Base-by-base conservation (phyloP, 2,113 vertebrate genomes). In the Arvicanthis niloticus region DNA sequence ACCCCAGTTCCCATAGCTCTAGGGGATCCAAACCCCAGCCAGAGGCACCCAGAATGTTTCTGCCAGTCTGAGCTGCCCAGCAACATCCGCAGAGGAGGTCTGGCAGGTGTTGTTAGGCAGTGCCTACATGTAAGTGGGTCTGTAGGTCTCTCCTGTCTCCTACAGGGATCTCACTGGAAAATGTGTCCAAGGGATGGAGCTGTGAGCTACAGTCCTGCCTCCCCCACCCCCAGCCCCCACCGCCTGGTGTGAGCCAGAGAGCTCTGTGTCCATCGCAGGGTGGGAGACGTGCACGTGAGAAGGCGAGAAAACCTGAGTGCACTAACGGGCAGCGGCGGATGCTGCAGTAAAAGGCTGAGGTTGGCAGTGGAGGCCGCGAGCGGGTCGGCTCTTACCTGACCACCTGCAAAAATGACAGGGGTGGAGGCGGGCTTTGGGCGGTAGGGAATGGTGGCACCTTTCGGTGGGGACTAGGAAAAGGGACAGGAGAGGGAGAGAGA, bases 241-340 rank as follows among this genome's bases (percentile, higher is more conserved):
- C 4, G 88, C 89, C 58, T 2, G 78, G 95, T 40, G 56, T n/a
- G 40, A 53, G 45, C 84, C 53, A 1, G 75, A 97, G 98, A 98
- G 98, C 98, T 98, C 98, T 98, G 96, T 75, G 95, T 97, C 97
- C 96, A 93, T 91, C 26, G 85, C 85, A 16, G 95, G 97, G 97
- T 95, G 96, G 98, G 97, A 98, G 95, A 98, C 98, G 99, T 98
- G 98, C 98, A 98, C 98, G 98, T 98, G 99, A 99, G 98, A 99
- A 99, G 98, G 98, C 98, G 98, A 99, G 99, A 99, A 99, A 99
- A 99, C 99, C 99, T 99, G 99, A 99, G 99, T 98, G 99, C 99
- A 99, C 99, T 99, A 99, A 99, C 99, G 99, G 99, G 99, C 99
- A 99, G 99, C 99, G 99, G 99, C 99, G 99, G 99, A 99, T 99